Evolutionary conservation across 2,113 vertebrate species (phyloP).

Genomic region (Hiodon tergisus): DNA sequence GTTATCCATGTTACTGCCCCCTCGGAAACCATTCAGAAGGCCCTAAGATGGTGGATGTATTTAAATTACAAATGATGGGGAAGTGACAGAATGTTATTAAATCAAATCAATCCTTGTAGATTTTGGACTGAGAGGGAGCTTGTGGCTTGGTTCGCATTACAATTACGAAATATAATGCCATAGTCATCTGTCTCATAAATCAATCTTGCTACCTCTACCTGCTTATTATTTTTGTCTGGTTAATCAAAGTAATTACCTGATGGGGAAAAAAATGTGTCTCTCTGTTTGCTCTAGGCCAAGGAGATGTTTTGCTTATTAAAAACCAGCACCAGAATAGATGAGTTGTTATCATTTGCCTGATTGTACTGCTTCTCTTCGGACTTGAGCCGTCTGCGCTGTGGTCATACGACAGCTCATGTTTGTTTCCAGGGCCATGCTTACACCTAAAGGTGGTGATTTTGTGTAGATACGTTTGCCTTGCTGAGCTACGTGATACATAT

Average conservation of each 20-base stretch:
- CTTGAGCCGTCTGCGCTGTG: too few relatives aligned
- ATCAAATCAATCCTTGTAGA: not conserved
- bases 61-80: not conserved
- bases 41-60: not conserved
- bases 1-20: not conserved
- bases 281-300: slow-evolving; percentile 26
- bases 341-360: too few relatives aligned
- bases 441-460: too few relatives aligned
- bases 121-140: slow-evolving; percentile 15
- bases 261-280: slow-evolving; percentile 29
- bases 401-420: too few relatives aligned
- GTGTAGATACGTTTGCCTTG: too few relatives aligned
- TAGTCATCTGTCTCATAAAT: slow-evolving; percentile 34
- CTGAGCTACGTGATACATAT: too few relatives aligned
- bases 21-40: not conserved
- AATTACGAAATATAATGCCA: slow-evolving; percentile 47
- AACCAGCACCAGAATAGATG: too few relatives aligned
- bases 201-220: slow-evolving; percentile 35
- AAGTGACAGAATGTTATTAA: not conserved
- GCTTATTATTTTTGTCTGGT: slow-evolving; percentile 37
- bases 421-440: too few relatives aligned
- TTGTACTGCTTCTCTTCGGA: too few relatives aligned
- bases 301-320: slow-evolving; percentile 33
- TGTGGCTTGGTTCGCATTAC: slow-evolving; percentile 35
- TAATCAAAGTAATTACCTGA: slow-evolving; percentile 49